These are phyloP conservation scores for Callopanchax toddi DNA, from an alignment of 2,113 vertebrate genomes.

Conservation along the genomic window DNA sequence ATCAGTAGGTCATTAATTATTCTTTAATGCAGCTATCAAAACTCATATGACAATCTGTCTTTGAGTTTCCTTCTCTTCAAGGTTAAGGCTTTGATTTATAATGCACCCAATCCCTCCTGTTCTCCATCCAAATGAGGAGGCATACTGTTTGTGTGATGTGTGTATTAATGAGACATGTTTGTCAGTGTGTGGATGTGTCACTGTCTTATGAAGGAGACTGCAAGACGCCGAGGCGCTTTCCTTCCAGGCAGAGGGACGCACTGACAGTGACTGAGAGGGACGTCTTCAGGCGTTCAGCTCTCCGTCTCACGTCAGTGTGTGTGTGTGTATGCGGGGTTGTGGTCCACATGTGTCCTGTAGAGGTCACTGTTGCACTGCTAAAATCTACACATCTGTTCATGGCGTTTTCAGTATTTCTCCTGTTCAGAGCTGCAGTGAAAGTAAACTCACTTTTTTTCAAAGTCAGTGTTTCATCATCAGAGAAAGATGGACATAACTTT, in stretches of 20 bases:
- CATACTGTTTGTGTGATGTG: constrained; percentile 3
- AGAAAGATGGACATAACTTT: too few relatives aligned
- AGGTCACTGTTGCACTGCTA: constrained; percentile 57
- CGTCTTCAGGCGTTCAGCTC: constrained; percentile 36
- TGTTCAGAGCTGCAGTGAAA: background rate
- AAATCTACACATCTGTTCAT: constrained; percentile 4
- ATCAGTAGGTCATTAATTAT: constrained; percentile 43
- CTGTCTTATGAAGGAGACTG: background rate
- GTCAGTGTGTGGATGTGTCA: constrained; percentile 8
- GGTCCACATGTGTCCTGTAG: constrained; percentile 43
- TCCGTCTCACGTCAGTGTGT: constrained; percentile 15
- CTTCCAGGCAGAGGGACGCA: constrained; percentile 29
- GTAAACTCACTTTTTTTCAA: background rate
- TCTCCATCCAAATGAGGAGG: constrained; percentile 7
- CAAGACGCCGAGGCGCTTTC: constrained; percentile 14
- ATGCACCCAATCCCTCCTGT: background rate
- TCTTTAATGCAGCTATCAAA: constrained; percentile 20
- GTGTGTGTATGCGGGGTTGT: too few relatives aligned
- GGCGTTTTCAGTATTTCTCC: background rate
- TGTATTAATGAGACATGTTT: constrained; percentile 8
- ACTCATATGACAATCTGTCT: constrained; percentile 3
- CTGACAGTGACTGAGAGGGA: constrained; percentile 50
- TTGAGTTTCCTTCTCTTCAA: constrained; percentile 20
- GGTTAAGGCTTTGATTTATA: constrained; percentile 23
- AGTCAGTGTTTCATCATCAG: background rate